A percentile compares a stretch with the other conserved stretches of the same genome.
Evolutionary conservation across 2,888 invertebrate genomes (phyloP).

Genomic region (Ischnura elegans): DNA sequence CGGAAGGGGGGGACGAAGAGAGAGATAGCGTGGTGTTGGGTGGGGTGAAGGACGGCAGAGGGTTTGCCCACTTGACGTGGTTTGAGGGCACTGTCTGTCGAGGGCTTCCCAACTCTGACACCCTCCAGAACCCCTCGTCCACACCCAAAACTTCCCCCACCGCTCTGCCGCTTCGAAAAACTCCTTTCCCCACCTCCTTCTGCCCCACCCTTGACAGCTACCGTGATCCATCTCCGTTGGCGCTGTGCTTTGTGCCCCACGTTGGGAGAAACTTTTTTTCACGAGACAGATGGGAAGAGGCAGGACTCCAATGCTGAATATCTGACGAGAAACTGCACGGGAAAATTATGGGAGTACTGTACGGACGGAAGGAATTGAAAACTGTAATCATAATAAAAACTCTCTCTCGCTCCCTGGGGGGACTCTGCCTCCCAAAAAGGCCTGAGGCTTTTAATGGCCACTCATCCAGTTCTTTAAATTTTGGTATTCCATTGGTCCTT

Average conservation of each 20-base stretch:
- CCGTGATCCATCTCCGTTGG: not conserved
- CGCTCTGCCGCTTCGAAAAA: not conserved
- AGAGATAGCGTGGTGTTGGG: not conserved
- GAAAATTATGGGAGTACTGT: no score
- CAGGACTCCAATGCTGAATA: no score
- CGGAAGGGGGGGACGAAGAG: not conserved
- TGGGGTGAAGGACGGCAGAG: constrained; percentile 23
- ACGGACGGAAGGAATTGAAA: no score
- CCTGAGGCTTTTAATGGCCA: no score
- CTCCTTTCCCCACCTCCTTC: not conserved
- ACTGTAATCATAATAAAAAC: no score
- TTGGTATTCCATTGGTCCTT: no score
- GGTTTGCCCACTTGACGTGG: not conserved
- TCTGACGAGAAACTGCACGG: no score
- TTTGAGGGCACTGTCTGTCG: constrained; percentile 21
- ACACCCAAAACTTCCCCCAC: no score
- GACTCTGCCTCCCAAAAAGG: no score
- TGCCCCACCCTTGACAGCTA: not conserved
- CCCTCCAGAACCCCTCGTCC: not conserved
- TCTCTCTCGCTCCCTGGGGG: no score
- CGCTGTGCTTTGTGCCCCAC: not conserved
- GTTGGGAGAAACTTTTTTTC: not conserved
- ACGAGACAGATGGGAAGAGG: not conserved
- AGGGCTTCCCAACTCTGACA: constrained; percentile 1
- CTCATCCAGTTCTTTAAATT: no score